Evolutionary conservation across 2,113 vertebrate genomes (phyloP).

Genomic region (Rattus rattus): DNA sequence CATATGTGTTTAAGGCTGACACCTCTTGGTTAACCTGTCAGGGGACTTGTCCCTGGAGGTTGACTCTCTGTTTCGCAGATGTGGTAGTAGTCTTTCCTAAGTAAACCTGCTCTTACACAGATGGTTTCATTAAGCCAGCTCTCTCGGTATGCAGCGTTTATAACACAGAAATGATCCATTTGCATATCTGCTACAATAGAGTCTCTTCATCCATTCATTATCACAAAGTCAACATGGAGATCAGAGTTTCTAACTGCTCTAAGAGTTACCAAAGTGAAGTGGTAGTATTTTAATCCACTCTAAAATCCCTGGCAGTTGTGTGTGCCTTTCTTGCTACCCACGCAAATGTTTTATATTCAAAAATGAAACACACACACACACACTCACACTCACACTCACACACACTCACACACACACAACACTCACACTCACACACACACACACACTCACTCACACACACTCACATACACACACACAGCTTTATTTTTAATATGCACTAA

Average conservation of each 20-base stretch:
- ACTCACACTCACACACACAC: no score
- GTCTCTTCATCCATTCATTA: background rate
- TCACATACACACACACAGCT: no score
- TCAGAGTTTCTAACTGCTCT: background rate
- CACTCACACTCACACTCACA: no score
- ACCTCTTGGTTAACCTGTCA: background rate
- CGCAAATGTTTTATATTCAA: no score
- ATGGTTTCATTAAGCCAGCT: background rate
- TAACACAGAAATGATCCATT: background rate
- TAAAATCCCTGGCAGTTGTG: no score
- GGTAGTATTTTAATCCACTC: no score
- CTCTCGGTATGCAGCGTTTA: background rate
- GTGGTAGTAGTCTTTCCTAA: background rate
- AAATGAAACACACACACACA: no score
- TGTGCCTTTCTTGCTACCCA: no score
- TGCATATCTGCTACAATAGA: background rate
- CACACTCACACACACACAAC: no score
- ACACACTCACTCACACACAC: no score
- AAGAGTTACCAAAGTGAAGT: background rate
- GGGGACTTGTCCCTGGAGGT: background rate
- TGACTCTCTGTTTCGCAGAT: background rate
- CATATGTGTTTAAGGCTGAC: background rate
- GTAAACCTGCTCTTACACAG: background rate
- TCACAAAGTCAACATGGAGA: background rate
- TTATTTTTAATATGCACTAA: no score